Conservation (phyloP, 2,888 invertebrate species). For the Molorchus minor region DNA sequence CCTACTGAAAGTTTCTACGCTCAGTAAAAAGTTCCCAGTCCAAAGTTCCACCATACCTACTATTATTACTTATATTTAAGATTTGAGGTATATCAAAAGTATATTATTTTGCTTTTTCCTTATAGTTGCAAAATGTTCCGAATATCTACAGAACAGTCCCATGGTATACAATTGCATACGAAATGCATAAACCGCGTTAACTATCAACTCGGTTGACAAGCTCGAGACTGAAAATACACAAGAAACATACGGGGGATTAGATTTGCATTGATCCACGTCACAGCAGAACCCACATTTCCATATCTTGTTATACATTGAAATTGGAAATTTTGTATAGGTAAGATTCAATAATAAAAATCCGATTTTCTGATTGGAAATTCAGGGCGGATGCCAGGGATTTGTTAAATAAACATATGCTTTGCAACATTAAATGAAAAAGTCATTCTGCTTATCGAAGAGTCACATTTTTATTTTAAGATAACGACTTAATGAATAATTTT, state of each 20-base stretch:
- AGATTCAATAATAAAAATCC: slow-evolving; percentile 20
- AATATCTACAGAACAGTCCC: slow-evolving; percentile 25
- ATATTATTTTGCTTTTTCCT: slow-evolving; percentile 41
- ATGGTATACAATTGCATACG: slow-evolving; percentile 7
- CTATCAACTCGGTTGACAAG: slow-evolving; percentile 25
- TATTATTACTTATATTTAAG: too few species aligned
- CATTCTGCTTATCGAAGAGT: too few species aligned
- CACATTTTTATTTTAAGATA: too few species aligned
- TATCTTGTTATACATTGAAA: slow-evolving; percentile 38
- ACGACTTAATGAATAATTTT: too few species aligned
- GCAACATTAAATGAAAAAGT: too few species aligned
- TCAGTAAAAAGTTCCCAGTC: too few species aligned
- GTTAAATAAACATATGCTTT: slow-evolving; percentile 23
- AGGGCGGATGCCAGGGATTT: slow-evolving; percentile 1
- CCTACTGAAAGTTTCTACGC: too few species aligned
- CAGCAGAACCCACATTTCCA: slow-evolving; percentile 43
- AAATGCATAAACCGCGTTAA: slow-evolving; percentile 6
- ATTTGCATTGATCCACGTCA: slow-evolving; percentile 47
- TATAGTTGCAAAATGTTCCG: slow-evolving; percentile 38
- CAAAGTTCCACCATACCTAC: too few species aligned
- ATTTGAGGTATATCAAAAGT: too few species aligned
- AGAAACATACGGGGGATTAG: slow-evolving; percentile 43
- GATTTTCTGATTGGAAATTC: slow-evolving; percentile 26
- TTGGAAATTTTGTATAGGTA: slow-evolving; percentile 35
- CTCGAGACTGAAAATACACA: slow-evolving; percentile 32